A percentile compares a stretch with the other conserved stretches of the same genome.
Conservation (phyloP, 2,888 invertebrate genomes). For the Gryllus longicercus region DNA sequence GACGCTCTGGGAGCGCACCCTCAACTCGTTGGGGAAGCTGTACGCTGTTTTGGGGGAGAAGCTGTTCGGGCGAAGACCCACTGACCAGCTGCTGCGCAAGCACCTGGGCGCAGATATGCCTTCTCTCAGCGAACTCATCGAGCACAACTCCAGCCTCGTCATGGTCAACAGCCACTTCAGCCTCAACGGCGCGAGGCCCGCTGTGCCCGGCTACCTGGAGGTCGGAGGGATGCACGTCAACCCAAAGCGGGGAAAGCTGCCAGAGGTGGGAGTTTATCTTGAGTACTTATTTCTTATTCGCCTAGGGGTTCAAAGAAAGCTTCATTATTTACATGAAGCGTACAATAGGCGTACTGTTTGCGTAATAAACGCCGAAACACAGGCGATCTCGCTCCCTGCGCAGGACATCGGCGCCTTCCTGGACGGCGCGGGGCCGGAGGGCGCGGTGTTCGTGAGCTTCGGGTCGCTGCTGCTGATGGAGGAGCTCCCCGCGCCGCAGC, state of each 20-base stretch:
- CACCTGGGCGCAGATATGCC: slow-evolving; percentile 49
- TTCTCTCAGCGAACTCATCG: slow-evolving; percentile 49
- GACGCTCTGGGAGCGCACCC: slow-evolving; percentile 40
- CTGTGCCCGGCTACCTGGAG: slow-evolving; percentile 58
- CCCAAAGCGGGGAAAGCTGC: slow-evolving; percentile 39
- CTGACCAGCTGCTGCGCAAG: too few species aligned
- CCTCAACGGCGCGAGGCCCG: slow-evolving; percentile 52
- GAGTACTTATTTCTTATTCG: background rate
- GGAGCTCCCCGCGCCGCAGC: background rate
- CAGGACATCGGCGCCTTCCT: background rate
- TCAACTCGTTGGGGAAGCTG: slow-evolving; percentile 37
- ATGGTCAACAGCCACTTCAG: slow-evolving; percentile 52
- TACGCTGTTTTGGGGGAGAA: background rate
- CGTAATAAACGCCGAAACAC: background rate
- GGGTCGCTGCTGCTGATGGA: slow-evolving; percentile 24
- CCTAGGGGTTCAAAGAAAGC: too few species aligned
- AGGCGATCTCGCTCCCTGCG: background rate
- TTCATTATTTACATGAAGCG: too few species aligned
- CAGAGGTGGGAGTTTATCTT: slow-evolving; percentile 35
- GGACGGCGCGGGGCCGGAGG: background rate
- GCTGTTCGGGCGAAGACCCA: too few species aligned
- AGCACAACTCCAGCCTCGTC: slow-evolving; percentile 48
- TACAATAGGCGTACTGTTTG: background rate
- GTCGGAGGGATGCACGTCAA: slow-evolving; percentile 59
- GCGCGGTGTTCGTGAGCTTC: slow-evolving; percentile 20